Evolutionary conservation across 64 coral and sea anemone genomes (phyloP), one percentile per base, ranked within the genome.

Genomic region (Stylophora pistillata): DNA sequence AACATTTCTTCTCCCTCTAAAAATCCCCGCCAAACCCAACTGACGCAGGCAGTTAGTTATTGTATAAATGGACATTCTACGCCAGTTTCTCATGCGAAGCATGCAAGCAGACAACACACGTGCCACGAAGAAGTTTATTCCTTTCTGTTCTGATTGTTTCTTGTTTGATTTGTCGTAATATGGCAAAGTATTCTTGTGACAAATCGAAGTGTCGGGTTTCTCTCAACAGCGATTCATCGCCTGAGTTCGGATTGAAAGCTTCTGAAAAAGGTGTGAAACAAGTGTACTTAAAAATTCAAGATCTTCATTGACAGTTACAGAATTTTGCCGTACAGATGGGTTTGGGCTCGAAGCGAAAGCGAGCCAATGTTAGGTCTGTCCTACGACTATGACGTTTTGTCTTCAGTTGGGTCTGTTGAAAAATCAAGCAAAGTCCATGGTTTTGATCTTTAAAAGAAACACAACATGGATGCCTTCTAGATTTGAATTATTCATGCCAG

Each of bases 341-440:
- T 61, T 18, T 89, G 87, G 87, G 59, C 87, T 14, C 73, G 64
- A 89, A 78, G 87, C 29, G 64, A 66, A 29, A 47, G 13, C 25
- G 87, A 89, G 28, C 20, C 59, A 47, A 74, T 89, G 55, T 52
- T 89, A 52, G 17, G 58, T 34, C 6, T 89, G 16, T 54, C 74
- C 13, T 89, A 89, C 65, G 87, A 89, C 27, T 89, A 89, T 26
- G 87, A 89, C 66, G 87, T 89, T 27, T 60, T 89, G 30, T 89
- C 87, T 53, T 74, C n/a, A n/a, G n/a, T n/a, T 89, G 5, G 58
- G 87, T 78, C 87, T 89, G 17, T 89, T 89, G 27, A 89, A 23
- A 47, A 78, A 64, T 77, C 87, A 89, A 89, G 87, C 58, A 32
- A 89, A 23, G 69, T 56, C 68, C 13, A 74, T 89, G 26, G 63